These are phyloP conservation scores for Chrysolina haemoptera DNA, from an alignment of 2,888 invertebrate genomes.

Conservation along the genomic window DNA sequence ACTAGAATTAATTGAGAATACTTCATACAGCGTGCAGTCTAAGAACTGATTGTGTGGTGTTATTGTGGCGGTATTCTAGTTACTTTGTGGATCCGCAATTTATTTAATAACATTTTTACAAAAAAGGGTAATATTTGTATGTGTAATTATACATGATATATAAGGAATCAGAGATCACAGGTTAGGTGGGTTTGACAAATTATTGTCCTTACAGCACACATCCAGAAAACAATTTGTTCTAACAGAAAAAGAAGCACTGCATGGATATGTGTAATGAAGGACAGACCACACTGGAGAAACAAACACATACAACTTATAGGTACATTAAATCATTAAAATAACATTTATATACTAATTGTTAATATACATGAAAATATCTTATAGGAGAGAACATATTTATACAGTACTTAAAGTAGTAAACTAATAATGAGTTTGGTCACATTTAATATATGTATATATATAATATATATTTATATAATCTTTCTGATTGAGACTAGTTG, in stretches of 20 bases:
- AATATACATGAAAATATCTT: slow-evolving; percentile 66
- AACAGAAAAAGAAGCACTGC: slow-evolving; percentile 44
- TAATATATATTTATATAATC: slow-evolving; percentile 54
- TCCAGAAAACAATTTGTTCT: slow-evolving; percentile 38
- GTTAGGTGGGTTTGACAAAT: slow-evolving; percentile 66
- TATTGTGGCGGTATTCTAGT: slow-evolving; percentile 49
- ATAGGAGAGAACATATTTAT: slow-evolving; percentile 61
- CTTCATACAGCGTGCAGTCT: slow-evolving; percentile 70
- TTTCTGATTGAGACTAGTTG: slow-evolving; percentile 66
- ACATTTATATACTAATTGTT: slow-evolving; percentile 62
- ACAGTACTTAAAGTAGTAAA: slow-evolving; percentile 61
- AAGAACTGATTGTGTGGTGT: slow-evolving; percentile 71
- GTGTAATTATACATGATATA: slow-evolving; percentile 67
- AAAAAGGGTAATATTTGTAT: slow-evolving; percentile 63
- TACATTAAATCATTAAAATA: slow-evolving; percentile 64
- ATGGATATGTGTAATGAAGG: slow-evolving; percentile 43
- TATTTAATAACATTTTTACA: slow-evolving; percentile 65
- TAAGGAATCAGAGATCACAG: slow-evolving; percentile 71
- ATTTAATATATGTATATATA: slow-evolving; percentile 59
- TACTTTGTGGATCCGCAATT: slow-evolving; percentile 46
- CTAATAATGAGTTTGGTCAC: slow-evolving; percentile 64
- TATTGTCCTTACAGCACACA: slow-evolving; percentile 49
- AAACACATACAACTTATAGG: slow-evolving; percentile 65
- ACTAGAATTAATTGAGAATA: slow-evolving; percentile 70
- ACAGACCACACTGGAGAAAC: slow-evolving; percentile 62